Percentiles rank a stretch among this genome's conserved stretches.
These are phyloP conservation scores for Parasteatoda lunata DNA, from an alignment of 2,888 invertebrate genomes.

Conservation along the genomic window DNA sequence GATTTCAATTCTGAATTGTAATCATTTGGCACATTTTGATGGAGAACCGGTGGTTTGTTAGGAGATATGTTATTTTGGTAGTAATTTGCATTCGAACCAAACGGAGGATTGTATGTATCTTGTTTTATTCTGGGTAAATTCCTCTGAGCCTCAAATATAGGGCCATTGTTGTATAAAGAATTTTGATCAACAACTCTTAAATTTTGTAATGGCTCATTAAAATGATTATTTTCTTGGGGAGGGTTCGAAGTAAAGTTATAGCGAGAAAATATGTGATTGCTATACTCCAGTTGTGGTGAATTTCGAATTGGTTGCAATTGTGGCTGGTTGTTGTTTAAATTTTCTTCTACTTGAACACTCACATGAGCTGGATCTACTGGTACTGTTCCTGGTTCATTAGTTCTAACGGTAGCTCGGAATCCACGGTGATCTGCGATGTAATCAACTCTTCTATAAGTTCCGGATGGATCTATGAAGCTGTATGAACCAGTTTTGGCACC, in stretches of 20 bases:
- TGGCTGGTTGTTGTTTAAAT: not conserved
- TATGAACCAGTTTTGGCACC: conserved; percentile 70
- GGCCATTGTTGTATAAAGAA: not conserved
- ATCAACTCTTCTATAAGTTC: conserved; percentile 48
- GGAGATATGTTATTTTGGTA: conserved; percentile 19
- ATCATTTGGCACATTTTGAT: not conserved
- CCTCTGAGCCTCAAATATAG: conserved; percentile 10
- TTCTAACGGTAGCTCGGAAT: conserved; percentile 58
- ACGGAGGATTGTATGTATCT: conserved; percentile 3
- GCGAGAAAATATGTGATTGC: conserved; percentile 39
- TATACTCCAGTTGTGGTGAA: conserved; percentile 46
- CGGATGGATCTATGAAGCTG: conserved; percentile 65
- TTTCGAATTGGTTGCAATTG: not conserved
- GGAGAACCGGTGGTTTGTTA: not conserved
- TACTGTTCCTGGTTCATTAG: conserved; percentile 58
- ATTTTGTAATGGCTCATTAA: not conserved
- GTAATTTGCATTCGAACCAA: conserved; percentile 10
- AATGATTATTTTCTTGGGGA: not conserved
- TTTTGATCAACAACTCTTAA: not conserved
- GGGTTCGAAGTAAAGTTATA: conserved; percentile 14
- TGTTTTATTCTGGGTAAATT: not conserved
- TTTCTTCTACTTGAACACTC: conserved; percentile 19
- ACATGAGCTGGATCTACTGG: conserved; percentile 48
- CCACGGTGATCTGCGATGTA: conserved; percentile 57
- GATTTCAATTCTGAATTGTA: not conserved